Percentiles rank a stretch among this genome's conserved stretches.
phyloP scores from a whole-genome alignment of 37 sponge, comb jelly and placozoan species.

The Hormiphora californensis region DNA sequence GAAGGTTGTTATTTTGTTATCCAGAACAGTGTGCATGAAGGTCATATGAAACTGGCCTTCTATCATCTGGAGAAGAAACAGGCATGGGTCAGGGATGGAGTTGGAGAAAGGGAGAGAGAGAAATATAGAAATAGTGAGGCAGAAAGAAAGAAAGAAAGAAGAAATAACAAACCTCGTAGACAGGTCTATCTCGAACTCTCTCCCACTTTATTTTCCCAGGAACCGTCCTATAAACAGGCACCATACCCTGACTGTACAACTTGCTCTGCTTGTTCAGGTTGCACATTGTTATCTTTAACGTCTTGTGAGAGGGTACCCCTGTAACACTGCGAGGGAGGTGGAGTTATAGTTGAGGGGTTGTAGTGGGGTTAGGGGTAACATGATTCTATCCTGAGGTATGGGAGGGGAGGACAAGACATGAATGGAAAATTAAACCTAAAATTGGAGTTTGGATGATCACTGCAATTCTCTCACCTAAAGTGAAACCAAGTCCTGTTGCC shows the following conservation, averaged over 20 bases:
- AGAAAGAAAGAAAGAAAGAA: not conserved
- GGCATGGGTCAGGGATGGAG: not conserved
- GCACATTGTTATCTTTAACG: constrained; percentile 61
- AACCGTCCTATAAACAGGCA: constrained; percentile 65
- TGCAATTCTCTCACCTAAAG: constrained; percentile 22
- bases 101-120: not conserved
- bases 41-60: constrained; percentile 68
- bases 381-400: constrained; percentile 56
- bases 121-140: not conserved
- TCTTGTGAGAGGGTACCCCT: constrained; percentile 42
- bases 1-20: constrained; percentile 63
- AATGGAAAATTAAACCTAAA: too few relatives aligned
- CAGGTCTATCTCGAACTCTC: constrained; percentile 65
- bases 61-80: constrained; percentile 55
- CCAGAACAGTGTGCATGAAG: constrained; percentile 64
- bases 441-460: too few relatives aligned
- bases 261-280: constrained; percentile 86
- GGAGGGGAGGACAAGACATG: constrained; percentile 49
- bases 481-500: constrained; percentile 60
- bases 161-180: constrained; percentile 63
- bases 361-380: not conserved
- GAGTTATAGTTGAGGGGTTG: not conserved
- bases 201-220: constrained; percentile 81
- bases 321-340: not conserved
- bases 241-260: constrained; percentile 83